Percentiles rank a stretch among this genome's conserved stretches.
These are phyloP conservation scores for Drosophila atroscutellata DNA, from an alignment of 2,888 invertebrate species.

Conservation along the genomic window DNA sequence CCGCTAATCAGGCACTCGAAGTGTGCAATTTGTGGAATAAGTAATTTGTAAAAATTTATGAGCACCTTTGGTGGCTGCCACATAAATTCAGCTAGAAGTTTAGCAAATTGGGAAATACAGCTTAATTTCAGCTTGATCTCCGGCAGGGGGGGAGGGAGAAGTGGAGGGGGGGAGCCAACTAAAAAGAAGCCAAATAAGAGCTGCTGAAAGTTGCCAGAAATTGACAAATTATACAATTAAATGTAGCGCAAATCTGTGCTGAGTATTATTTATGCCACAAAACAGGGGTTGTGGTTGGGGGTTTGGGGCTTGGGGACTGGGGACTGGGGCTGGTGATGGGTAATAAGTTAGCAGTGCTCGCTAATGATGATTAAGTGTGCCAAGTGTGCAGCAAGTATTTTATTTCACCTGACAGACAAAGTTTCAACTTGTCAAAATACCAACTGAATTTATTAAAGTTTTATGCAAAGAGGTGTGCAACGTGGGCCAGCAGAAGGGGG, in stretches of 20 bases:
- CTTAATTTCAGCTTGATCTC: constrained; percentile 26
- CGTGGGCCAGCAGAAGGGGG: neutral
- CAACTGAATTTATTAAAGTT: constrained; percentile 71
- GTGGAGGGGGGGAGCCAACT: neutral
- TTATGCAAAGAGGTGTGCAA: constrained; percentile 28
- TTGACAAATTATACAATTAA: constrained; percentile 73
- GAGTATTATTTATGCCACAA: constrained; percentile 65
- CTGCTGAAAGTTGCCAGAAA: constrained; percentile 30
- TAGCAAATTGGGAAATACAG: constrained; percentile 1
- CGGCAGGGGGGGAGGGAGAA: neutral
- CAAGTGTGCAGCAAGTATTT: constrained; percentile 20
- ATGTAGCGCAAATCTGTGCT: constrained; percentile 56
- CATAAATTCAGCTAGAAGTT: constrained; percentile 38
- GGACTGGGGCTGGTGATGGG: neutral
- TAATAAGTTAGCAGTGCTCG: constrained; percentile 28
- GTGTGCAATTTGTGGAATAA: constrained; percentile 14
- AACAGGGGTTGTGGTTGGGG: neutral
- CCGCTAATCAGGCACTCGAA: neutral
- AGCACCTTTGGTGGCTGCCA: constrained; percentile 15
- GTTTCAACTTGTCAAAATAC: constrained; percentile 73
- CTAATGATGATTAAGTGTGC: constrained; percentile 74
- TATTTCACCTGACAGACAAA: constrained; percentile 57
- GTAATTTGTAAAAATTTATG: constrained; percentile 10
- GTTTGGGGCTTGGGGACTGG: neutral
- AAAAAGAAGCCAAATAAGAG: constrained; percentile 5